Evolutionary conservation across 2,797 vertebrate genomes (phyloP).

Genomic region (Typhlichthys subterraneus): DNA sequence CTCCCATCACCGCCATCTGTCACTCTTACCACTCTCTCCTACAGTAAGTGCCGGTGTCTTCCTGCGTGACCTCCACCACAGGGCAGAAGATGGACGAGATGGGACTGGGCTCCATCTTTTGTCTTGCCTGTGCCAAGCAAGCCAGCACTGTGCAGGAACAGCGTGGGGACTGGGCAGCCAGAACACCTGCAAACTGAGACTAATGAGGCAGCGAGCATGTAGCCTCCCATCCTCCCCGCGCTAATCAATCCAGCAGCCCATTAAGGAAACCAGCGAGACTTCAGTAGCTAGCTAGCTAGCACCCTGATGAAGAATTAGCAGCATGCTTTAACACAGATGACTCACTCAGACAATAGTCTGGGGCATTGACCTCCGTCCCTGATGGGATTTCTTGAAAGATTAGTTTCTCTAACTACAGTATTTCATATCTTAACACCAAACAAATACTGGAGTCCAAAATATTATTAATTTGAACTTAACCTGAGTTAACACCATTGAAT

Average conservation of each 20-base stretch:
- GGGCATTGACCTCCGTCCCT: conserved; percentile 7
- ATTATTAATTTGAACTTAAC: conserved; percentile 47
- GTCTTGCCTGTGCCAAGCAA: conserved; percentile 70
- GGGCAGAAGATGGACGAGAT: conserved; percentile 73
- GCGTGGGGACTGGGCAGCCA: conserved; percentile 41
- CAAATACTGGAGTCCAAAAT: conserved; percentile 38
- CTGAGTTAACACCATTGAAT: conserved; percentile 46
- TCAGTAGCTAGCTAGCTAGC: conserved; percentile 24
- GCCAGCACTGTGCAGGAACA: conserved; percentile 44
- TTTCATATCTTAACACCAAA: conserved; percentile 43
- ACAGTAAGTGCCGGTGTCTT: conserved; percentile 55
- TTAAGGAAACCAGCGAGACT: conserved; percentile 60
- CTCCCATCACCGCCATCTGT: conserved; percentile 69
- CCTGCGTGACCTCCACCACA: conserved; percentile 68
- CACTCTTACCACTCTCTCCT: conserved; percentile 64
- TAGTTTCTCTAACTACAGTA: conserved; percentile 24
- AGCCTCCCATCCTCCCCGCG: conserved; percentile 65
- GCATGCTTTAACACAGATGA: conserved; percentile 2
- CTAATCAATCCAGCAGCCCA: conserved; percentile 78
- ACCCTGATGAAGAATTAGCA: conserved; percentile 16
- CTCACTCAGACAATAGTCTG: background rate
- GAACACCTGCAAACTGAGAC: conserved; percentile 79
- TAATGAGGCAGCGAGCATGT: conserved; percentile 74
- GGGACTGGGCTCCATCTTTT: conserved; percentile 68
- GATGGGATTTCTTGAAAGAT: conserved; percentile 20